phyloP scores from a whole-genome alignment of 2,888 invertebrate genomes.

The Epsilonema sp. region DNA sequence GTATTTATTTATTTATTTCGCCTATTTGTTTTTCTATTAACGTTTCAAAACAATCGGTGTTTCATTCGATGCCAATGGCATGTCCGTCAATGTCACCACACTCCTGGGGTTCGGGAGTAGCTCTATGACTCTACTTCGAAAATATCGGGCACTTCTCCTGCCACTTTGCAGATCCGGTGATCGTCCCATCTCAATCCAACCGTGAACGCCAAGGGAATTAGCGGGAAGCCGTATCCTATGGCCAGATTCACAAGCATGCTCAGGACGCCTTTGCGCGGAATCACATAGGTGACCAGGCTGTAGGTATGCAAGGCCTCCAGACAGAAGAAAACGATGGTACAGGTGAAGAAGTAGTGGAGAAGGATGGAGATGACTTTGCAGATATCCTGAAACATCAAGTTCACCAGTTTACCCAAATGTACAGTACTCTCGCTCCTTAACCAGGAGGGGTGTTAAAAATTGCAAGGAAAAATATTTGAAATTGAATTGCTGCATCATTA shows the following conservation, averaged over 20 bases:
- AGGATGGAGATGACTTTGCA: background rate
- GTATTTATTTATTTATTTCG: no score
- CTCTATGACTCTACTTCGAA: no score
- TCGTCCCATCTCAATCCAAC: background rate
- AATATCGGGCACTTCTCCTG: no score
- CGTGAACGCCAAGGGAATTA: background rate
- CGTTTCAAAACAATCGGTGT: no score
- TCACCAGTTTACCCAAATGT: no score
- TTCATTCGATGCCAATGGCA: no score
- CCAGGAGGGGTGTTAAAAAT: no score
- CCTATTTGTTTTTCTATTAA: no score
- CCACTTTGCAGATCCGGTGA: background rate
- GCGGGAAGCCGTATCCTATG: background rate
- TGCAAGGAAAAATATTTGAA: no score
- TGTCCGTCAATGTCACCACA: no score
- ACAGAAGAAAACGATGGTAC: constrained; percentile 1
- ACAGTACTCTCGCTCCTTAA: no score
- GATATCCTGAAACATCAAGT: background rate
- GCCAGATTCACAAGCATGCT: background rate
- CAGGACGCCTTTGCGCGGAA: constrained; percentile 1
- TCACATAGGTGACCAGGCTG: constrained; percentile 5
- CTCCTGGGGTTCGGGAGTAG: background rate
- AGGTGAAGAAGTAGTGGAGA: constrained; percentile 1
- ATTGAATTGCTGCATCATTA: no score
- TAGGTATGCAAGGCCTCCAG: constrained; percentile 7